phyloP scores from a whole-genome alignment of 2,797 vertebrate species.

The Tolypeutes matacus region DNA sequence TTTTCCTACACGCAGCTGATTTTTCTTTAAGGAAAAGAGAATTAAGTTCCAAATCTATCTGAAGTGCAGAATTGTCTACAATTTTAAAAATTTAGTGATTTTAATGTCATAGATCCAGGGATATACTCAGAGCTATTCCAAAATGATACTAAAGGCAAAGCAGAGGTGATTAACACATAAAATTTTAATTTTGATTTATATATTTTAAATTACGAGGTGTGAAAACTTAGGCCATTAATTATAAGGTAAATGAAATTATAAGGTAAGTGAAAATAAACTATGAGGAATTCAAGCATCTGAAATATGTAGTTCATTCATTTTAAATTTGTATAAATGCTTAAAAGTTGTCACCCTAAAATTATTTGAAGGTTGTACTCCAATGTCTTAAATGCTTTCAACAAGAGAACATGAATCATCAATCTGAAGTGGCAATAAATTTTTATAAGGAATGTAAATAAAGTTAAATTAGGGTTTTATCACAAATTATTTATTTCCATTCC shows the following conservation, averaged over 20 bases:
- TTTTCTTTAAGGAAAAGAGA: neutral
- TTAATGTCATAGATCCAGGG: neutral
- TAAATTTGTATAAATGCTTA: neutral
- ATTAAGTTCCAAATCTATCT: neutral
- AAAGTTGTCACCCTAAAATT: conserved; percentile 15
- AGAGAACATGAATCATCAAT: neutral
- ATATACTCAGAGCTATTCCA: neutral
- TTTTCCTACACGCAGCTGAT: neutral
- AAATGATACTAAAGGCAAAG: neutral
- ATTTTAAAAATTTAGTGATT: neutral
- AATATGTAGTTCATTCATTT: neutral
- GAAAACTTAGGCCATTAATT: neutral
- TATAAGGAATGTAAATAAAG: neutral
- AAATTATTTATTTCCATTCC: neutral
- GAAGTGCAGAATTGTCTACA: neutral
- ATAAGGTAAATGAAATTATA: neutral
- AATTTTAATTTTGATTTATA: neutral
- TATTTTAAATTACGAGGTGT: neutral
- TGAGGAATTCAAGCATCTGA: neutral
- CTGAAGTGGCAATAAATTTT: neutral
- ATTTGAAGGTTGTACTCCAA: neutral
- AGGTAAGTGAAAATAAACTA: neutral
- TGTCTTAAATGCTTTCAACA: neutral
- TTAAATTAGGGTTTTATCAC: neutral
- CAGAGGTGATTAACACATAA: neutral